Conservation (phyloP, 2,113 vertebrate species). For the Coptodon bakossiorum region DNA sequence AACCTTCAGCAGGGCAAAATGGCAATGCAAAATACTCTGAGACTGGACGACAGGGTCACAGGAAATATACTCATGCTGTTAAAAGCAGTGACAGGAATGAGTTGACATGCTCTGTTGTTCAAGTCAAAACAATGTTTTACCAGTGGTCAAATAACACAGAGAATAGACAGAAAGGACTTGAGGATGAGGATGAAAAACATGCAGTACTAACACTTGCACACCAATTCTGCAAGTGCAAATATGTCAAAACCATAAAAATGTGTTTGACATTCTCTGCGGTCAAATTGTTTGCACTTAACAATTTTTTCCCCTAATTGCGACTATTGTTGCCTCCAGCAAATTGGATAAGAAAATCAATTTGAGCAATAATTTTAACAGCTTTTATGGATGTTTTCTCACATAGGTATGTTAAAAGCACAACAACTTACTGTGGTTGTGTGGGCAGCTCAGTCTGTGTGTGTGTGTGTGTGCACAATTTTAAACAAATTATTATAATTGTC, state of each 20-base stretch:
- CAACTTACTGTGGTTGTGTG: slow-evolving; percentile 29
- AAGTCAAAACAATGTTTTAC: slow-evolving; percentile 15
- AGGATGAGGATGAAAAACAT: background rate
- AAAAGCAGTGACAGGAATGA: background rate
- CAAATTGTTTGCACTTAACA: slow-evolving; percentile 51
- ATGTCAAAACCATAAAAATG: background rate
- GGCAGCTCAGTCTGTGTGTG: background rate
- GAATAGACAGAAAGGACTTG: background rate
- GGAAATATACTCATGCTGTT: slow-evolving; percentile 11
- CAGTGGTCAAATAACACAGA: background rate
- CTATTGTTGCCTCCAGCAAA: slow-evolving; percentile 33
- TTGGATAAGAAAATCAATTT: slow-evolving; percentile 46
- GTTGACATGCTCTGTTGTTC: slow-evolving; percentile 19
- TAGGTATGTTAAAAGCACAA: slow-evolving; percentile 15
- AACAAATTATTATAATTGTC: background rate
- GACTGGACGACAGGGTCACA: slow-evolving; percentile 9
- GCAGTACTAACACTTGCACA: background rate
- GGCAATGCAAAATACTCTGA: background rate
- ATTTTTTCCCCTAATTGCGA: slow-evolving; percentile 3
- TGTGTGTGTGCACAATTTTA: background rate
- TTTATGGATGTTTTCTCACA: slow-evolving; percentile 32
- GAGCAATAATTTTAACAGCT: slow-evolving; percentile 39
- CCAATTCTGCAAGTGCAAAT: background rate
- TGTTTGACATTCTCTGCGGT: background rate
- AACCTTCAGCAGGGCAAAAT: slow-evolving; percentile 23